Base-by-base conservation (phyloP, 2,113 vertebrate species). In the Thunnus maccoyii region DNA sequence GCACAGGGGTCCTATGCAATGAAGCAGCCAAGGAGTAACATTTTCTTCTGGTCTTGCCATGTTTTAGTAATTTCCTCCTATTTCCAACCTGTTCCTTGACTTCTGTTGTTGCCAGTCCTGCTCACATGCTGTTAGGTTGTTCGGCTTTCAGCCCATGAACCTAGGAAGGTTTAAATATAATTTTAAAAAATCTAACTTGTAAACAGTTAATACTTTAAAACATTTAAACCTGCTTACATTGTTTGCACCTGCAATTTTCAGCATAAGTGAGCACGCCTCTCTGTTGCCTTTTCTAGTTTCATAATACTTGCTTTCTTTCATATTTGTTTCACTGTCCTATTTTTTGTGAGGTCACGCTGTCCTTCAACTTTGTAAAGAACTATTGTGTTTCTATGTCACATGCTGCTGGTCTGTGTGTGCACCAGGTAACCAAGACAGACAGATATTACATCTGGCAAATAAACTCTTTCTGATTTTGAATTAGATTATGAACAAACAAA, bases 381-480 rank as follows among this genome's bases (percentile, higher is more conserved):
- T 66, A 27, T 54, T 61, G 22, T 32, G 5, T 46, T 36, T 30
- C 50, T 54, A 11, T 2, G 2, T 63, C 44, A 41, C 46, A 62
- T 52, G 22, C 55, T 22, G 57, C 36, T 41, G 36, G 17, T 56
- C 57, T 75, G 69, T 11, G 60, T 74, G 60, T 68, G 64, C 51
- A 63, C 20, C 48, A 22, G 0, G 0, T 9, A 48, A 22, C 58
- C 41, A 2, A 12, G 46, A 44, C 48, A 17, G 13, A 57, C 25
- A 57, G 18, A 57, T 64, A 51, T 51, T n/a, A 62, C 6, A 48
- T 50, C 46, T 54, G 15, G 72, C 12, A 64, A 79, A 76, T 60
- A 70, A 56, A 13, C 17, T 69, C 46, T 25, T 66, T 2, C 46
- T 75, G 20, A 41, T 74, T 64, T 44, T 72, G n/a, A 66, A 85